A percentile compares a stretch with the other conserved stretches of the same genome.
These are phyloP conservation scores for Ciconia maguari DNA, from an alignment of 2,113 vertebrate genomes.

Conservation along the genomic window DNA sequence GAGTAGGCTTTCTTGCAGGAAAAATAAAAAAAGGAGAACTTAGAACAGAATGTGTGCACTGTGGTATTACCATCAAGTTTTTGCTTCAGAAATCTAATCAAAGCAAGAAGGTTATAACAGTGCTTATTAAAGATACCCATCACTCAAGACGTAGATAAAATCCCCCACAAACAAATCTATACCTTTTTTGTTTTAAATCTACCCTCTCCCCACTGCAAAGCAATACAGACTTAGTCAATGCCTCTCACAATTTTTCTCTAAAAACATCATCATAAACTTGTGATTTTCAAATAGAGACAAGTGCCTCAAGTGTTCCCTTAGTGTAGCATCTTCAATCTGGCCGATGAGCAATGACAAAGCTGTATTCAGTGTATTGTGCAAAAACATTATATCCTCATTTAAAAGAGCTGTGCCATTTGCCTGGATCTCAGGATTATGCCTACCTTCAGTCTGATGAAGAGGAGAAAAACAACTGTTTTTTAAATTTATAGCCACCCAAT, in stretches of 20 bases:
- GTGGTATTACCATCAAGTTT: neutral
- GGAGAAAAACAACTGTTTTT: neutral
- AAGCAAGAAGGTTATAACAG: neutral
- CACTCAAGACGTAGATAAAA: neutral
- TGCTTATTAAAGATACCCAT: neutral
- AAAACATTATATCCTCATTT: neutral
- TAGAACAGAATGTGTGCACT: neutral
- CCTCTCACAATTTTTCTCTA: neutral
- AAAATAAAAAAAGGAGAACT: neutral
- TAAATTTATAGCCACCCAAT: neutral
- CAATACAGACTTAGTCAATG: neutral
- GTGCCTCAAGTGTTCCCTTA: neutral
- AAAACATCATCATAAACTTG: neutral
- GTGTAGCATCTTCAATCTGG: neutral
- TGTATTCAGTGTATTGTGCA: neutral
- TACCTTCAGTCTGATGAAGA: neutral
- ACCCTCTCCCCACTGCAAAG: rapidly evolving
- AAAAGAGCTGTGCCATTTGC: neutral
- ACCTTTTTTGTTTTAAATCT: neutral
- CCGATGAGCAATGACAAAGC: neutral
- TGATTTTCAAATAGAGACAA: neutral
- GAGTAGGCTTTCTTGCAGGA: neutral
- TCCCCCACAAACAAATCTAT: neutral
- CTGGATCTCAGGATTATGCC: neutral
- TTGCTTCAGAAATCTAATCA: neutral